These are phyloP conservation scores for Siniperca obscura DNA, from an alignment of 2,797 vertebrate genomes.

Conservation along the genomic window DNA sequence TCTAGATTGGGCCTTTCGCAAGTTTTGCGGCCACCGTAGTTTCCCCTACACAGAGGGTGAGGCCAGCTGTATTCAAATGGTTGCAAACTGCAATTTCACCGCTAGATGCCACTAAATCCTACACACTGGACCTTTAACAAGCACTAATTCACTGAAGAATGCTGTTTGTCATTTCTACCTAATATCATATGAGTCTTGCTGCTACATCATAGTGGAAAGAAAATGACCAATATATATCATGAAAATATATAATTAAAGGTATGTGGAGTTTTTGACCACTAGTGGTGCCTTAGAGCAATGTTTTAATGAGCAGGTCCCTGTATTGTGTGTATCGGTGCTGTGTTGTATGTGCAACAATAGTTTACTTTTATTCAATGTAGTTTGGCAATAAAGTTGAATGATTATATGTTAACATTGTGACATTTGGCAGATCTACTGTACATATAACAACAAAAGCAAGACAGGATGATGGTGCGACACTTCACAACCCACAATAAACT, in stretches of 20 bases:
- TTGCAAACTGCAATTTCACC: no score
- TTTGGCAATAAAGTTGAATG: not conserved
- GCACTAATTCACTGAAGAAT: not conserved
- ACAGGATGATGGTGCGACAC: not conserved
- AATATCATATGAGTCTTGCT: not conserved
- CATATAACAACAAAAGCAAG: not conserved
- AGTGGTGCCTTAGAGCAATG: not conserved
- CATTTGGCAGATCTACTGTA: not conserved
- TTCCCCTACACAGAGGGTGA: no score
- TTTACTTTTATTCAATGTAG: not conserved
- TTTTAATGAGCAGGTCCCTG: not conserved
- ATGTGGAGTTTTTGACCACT: not conserved
- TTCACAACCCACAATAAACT: not conserved
- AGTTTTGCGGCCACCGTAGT: no score
- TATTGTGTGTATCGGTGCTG: not conserved
- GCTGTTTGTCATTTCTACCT: not conserved
- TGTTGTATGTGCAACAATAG: not conserved
- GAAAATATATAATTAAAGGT: not conserved
- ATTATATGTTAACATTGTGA: not conserved
- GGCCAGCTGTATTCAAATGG: no score
- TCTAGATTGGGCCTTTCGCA: no score
- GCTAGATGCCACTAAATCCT: no score
- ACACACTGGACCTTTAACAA: not conserved
- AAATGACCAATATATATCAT: not conserved
- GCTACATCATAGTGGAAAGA: not conserved